Evolutionary conservation across 2,797 vertebrate genomes (phyloP).

Genomic region (Lutjanus argentimaculatus): DNA sequence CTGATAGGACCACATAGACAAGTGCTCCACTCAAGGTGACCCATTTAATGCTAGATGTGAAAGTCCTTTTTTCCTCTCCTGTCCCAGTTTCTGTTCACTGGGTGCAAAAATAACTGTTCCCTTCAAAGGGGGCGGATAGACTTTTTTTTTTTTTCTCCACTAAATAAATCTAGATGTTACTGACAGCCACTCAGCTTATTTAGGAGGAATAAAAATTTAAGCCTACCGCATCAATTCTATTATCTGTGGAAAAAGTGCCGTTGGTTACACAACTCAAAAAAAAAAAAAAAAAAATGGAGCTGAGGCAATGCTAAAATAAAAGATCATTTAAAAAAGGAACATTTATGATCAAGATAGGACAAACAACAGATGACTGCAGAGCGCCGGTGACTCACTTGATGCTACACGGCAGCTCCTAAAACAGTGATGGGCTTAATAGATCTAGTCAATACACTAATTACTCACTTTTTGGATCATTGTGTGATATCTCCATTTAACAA

Average conservation of each 20-base stretch:
- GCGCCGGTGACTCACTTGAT: slow-evolving; percentile 53
- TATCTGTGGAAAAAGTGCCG: slow-evolving; percentile 28
- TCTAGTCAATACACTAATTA: slow-evolving; percentile 49
- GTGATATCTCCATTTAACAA: slow-evolving; percentile 18
- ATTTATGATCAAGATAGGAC: slow-evolving; percentile 56
- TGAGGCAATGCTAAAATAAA: slow-evolving; percentile 37
- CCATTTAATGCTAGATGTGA: slow-evolving; percentile 80
- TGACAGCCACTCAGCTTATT: slow-evolving; percentile 65
- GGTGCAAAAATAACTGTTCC: slow-evolving; percentile 83
- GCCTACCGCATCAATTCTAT: slow-evolving; percentile 27
- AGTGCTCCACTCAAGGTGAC: slow-evolving; percentile 84
- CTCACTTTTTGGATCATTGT: slow-evolving; percentile 29
- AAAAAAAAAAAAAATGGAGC: slow-evolving; percentile 18
- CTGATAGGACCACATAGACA: slow-evolving; percentile 65
- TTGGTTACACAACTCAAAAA: slow-evolving; percentile 33
- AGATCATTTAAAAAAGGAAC: slow-evolving; percentile 18
- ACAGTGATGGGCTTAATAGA: slow-evolving; percentile 39
- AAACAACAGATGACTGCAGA: slow-evolving; percentile 62
- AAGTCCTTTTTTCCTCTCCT: slow-evolving; percentile 74
- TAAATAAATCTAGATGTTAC: slow-evolving; percentile 65
- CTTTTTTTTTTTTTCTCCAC: slow-evolving; percentile 44
- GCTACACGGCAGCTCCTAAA: slow-evolving; percentile 31
- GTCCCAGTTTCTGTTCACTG: slow-evolving; percentile 80
- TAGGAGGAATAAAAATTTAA: slow-evolving; percentile 45
- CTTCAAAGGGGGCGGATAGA: slow-evolving; percentile 64